phyloP scores from a whole-genome alignment of 2,797 vertebrate species.

The Sebastes hubbsi region DNA sequence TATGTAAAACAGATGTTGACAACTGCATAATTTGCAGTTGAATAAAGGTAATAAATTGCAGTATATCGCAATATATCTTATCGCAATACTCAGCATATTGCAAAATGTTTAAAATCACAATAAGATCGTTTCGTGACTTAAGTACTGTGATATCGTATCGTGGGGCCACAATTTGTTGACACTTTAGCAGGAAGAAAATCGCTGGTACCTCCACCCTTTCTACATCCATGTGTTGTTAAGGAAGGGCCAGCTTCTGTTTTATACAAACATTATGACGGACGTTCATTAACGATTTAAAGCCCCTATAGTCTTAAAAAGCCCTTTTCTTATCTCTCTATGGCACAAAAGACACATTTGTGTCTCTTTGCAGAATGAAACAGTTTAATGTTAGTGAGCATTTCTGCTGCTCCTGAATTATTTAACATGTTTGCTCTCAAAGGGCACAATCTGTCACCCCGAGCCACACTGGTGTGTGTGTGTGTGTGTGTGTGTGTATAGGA shows the following conservation, averaged over 20 bases:
- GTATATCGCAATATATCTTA: no score
- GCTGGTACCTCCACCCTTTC: neutral
- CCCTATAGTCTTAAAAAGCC: neutral
- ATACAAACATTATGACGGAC: slow-evolving; percentile 1
- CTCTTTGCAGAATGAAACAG: slow-evolving; percentile 24
- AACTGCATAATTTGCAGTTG: neutral
- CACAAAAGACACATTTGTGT: slow-evolving; percentile 27
- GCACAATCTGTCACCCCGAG: slow-evolving; percentile 4
- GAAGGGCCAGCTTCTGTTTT: neutral
- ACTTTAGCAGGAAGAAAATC: neutral
- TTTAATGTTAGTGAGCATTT: slow-evolving; percentile 33
- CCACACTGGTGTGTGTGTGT: neutral
- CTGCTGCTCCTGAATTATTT: slow-evolving; percentile 59
- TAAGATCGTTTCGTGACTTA: neutral
- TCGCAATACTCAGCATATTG: neutral
- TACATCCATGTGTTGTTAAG: neutral
- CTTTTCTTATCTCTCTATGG: neutral
- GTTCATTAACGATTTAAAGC: slow-evolving; percentile 55
- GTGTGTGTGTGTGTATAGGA: neutral
- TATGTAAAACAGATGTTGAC: neutral
- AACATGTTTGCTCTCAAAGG: slow-evolving; percentile 45
- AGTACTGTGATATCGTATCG: neutral
- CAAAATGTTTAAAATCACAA: neutral
- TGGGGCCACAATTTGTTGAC: no score
- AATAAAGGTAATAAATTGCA: neutral